phyloP scores from a whole-genome alignment of 2,113 vertebrate genomes.

The Stigmatopora argus region DNA sequence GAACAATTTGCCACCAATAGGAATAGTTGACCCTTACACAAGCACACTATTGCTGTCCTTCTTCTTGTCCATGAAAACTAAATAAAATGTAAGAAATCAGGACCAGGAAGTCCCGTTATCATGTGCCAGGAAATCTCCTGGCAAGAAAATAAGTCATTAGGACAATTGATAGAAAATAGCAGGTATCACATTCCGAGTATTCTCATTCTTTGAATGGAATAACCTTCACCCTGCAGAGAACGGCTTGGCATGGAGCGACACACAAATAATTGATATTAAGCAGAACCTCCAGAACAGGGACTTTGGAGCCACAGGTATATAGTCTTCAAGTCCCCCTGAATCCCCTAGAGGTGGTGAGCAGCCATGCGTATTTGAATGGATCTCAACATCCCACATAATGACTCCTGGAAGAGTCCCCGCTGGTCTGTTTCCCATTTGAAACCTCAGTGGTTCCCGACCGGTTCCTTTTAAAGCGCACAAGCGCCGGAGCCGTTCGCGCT shows the following conservation, averaged over 20 bases:
- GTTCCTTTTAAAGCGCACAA: conserved; percentile 45
- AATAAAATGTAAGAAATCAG: conserved; percentile 18
- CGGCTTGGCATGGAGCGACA: conserved; percentile 9
- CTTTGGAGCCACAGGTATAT: conserved; percentile 14
- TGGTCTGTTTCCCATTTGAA: conserved; percentile 67
- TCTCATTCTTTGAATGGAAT: conserved; percentile 11
- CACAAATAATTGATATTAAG: conserved; percentile 8
- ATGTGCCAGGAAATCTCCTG: conserved; percentile 2
- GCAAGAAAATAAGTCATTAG: conserved; percentile 2
- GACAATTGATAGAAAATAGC: conserved; percentile 6
- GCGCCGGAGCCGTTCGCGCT: conserved; percentile 33
- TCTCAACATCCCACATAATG: conserved; percentile 56
- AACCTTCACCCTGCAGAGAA: conserved; percentile 6
- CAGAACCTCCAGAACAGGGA: neutral
- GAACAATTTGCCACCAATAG: conserved; percentile 35
- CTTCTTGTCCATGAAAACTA: conserved; percentile 47
- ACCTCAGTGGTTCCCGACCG: conserved; percentile 66
- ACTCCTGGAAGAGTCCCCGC: conserved; percentile 45
- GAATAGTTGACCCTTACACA: conserved; percentile 14
- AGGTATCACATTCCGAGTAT: conserved; percentile 1
- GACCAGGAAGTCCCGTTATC: conserved; percentile 21
- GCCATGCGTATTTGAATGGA: conserved; percentile 50
- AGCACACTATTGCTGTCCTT: conserved; percentile 19
- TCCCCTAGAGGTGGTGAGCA: conserved; percentile 21
- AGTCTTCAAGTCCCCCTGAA: conserved; percentile 13